Evolutionary conservation across 1,140 invertebrate genomes (phyloP).

Genomic region (Pogonognathellus flavescens): DNA sequence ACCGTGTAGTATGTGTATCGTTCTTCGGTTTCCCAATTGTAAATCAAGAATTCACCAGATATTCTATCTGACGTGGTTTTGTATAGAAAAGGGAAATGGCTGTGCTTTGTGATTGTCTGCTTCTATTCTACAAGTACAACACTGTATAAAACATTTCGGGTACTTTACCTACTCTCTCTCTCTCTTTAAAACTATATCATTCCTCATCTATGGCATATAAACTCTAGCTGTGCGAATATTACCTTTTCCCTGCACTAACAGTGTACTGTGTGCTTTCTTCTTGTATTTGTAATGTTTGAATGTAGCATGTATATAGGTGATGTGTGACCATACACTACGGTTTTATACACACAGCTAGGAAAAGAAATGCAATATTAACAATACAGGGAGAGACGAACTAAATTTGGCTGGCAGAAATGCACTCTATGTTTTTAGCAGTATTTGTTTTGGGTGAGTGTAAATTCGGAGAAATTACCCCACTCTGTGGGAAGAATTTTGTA

Average conservation of each 20-base stretch:
- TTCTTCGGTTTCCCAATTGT: conserved; percentile 27
- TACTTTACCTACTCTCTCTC: background rate
- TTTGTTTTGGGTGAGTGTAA: background rate
- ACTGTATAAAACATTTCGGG: no score
- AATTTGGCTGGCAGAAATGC: background rate
- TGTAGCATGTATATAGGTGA: background rate
- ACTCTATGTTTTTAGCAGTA: background rate
- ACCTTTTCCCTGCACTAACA: no score
- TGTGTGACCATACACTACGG: background rate
- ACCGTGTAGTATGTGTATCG: background rate
- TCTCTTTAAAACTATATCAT: background rate
- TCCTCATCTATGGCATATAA: background rate
- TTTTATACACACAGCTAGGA: background rate
- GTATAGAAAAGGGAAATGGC: conserved; percentile 21
- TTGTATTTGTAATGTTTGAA: background rate
- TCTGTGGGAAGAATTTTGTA: background rate
- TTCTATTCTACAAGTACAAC: no score
- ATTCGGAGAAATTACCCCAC: background rate
- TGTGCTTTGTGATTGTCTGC: conserved; percentile 38
- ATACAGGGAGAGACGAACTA: conserved; percentile 10
- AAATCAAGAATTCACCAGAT: conserved; percentile 50
- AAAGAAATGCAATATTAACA: conserved; percentile 12
- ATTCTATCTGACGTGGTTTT: background rate
- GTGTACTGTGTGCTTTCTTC: background rate
- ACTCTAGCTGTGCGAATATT: background rate